Percentiles rank a stretch among this genome's conserved stretches.
These are phyloP conservation scores for Cryptotermes secundus DNA, from an alignment of 1,140 invertebrate genomes.

Conservation along the genomic window DNA sequence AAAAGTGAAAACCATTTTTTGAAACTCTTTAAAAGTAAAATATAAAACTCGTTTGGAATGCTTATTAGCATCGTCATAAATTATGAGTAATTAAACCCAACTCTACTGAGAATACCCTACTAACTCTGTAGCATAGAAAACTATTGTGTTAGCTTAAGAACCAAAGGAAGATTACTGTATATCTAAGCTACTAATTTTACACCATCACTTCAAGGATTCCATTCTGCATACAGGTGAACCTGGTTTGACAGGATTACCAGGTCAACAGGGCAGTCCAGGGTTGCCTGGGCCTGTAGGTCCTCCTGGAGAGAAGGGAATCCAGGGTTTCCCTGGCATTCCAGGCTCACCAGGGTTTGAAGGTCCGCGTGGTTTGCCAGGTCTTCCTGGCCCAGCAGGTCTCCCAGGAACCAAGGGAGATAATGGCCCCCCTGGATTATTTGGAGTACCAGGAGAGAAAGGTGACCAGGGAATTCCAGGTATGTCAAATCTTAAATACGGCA, in stretches of 20 bases:
- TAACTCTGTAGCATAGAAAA: too few relatives aligned
- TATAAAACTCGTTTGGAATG: too few relatives aligned
- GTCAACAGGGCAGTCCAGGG: constrained; percentile 34
- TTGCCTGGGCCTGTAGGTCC: constrained; percentile 41
- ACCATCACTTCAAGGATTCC: too few relatives aligned
- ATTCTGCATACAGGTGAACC: constrained; percentile 35
- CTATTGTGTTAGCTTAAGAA: too few relatives aligned
- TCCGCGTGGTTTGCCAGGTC: constrained; percentile 38
- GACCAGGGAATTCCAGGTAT: constrained; percentile 56
- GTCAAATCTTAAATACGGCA: constrained; percentile 38
- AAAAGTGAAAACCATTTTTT: too few relatives aligned
- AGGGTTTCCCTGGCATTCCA: constrained; percentile 36
- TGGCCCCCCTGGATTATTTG: constrained; percentile 60
- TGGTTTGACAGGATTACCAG: constrained; percentile 42
- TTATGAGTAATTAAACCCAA: too few relatives aligned
- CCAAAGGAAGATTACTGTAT: too few relatives aligned
- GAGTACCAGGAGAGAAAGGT: constrained; percentile 64
- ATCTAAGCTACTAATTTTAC: too few relatives aligned
- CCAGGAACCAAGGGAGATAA: constrained; percentile 54
- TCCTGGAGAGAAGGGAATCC: constrained; percentile 38
- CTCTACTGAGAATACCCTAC: too few relatives aligned
- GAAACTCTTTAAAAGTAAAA: too few relatives aligned
- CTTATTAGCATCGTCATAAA: too few relatives aligned
- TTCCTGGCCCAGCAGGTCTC: constrained; percentile 42
- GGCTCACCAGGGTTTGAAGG: constrained; percentile 37